phyloP scores from a whole-genome alignment of 2,113 vertebrate species.

The Xiphias gladius region DNA sequence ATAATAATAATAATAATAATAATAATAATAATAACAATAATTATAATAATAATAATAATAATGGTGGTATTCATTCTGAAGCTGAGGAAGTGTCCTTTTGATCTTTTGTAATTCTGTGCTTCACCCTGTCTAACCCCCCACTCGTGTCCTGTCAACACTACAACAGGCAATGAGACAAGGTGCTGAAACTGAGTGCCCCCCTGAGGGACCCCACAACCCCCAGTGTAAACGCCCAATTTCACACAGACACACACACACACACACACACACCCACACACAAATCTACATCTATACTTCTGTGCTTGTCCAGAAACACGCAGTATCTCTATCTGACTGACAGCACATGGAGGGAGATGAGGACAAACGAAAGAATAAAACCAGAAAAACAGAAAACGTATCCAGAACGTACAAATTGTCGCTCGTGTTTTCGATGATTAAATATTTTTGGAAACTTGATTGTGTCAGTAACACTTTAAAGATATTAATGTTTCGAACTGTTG shows the following conservation, averaged over 20 bases:
- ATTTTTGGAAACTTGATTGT: too few species aligned
- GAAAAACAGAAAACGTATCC: neutral
- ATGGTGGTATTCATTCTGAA: neutral
- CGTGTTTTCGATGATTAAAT: neutral
- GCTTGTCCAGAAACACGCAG: neutral
- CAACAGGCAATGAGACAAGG: constrained; percentile 79
- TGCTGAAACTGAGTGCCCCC: constrained; percentile 77
- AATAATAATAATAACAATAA: too few species aligned
- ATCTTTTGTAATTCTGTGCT: constrained; percentile 20
- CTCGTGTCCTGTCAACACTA: constrained; percentile 78
- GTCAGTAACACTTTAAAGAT: too few species aligned
- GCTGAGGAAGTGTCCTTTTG: constrained; percentile 26
- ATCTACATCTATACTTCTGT: too few species aligned
- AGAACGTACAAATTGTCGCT: neutral
- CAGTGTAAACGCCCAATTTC: constrained; percentile 23
- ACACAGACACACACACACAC: constrained; percentile 47
- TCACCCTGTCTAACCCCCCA: constrained; percentile 29
- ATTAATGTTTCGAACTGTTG: too few species aligned
- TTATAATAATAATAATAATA: neutral
- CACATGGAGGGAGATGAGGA: neutral
- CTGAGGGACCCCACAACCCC: constrained; percentile 58
- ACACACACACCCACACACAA: constrained; percentile 28
- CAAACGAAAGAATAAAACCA: too few species aligned
- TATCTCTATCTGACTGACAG: neutral
- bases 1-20: too few species aligned